Evolutionary conservation across 2,113 vertebrate genomes (phyloP).

Genomic region (Ciconia maguari): DNA sequence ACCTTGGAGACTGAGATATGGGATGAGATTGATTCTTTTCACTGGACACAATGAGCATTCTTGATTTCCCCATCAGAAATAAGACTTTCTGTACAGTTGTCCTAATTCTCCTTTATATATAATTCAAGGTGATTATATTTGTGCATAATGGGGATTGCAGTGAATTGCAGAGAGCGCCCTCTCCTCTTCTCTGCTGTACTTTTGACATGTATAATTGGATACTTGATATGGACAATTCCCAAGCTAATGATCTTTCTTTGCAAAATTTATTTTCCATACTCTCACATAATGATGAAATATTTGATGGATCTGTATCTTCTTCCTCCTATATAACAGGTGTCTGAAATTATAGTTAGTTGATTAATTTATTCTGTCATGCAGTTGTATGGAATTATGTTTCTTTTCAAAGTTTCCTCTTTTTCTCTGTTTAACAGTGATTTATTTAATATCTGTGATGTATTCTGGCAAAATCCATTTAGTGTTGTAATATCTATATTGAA

Average conservation of each 20-base stretch:
- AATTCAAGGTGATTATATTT: neutral
- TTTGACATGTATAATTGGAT: neutral
- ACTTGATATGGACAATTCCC: neutral
- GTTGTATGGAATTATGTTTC: constrained; percentile 67
- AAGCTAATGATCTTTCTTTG: neutral
- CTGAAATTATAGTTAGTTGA: constrained; percentile 47
- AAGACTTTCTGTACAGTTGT: neutral
- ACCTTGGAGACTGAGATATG: neutral
- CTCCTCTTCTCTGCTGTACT: neutral
- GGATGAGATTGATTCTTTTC: neutral
- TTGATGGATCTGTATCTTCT: neutral
- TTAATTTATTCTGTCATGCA: constrained; percentile 73
- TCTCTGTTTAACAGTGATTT: constrained; percentile 72
- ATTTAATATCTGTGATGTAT: constrained; percentile 71
- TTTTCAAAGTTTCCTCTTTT: constrained; percentile 59
- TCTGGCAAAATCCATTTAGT: constrained; percentile 74
- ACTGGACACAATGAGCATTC: too few species aligned
- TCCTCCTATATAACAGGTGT: neutral
- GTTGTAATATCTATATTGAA: constrained; percentile 76
- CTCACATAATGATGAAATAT: constrained; percentile 32
- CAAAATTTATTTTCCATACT: constrained; percentile 6
- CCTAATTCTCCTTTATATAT: neutral
- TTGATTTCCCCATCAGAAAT: neutral
- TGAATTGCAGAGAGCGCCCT: neutral
- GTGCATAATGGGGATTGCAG: neutral